Evolutionary conservation across 2,888 invertebrate genomes (phyloP).

Genomic region (Copidosoma aretas): DNA sequence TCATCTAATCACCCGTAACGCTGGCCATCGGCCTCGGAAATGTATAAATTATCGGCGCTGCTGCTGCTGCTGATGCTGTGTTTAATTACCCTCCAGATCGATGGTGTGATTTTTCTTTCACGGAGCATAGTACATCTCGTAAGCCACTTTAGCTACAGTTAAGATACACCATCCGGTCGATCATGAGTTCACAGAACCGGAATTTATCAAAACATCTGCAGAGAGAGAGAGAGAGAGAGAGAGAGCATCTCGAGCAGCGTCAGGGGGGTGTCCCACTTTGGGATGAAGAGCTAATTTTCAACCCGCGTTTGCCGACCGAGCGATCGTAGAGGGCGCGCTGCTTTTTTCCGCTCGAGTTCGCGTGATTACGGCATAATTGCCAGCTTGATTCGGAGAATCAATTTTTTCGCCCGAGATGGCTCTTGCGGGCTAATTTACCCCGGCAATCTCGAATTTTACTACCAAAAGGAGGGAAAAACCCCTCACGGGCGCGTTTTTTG

Average conservation of each 20-base stretch:
- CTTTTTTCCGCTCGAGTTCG: no score
- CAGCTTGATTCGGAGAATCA: slow-evolving; percentile 20
- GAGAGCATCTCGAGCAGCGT: no score
- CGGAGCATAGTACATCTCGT: no score
- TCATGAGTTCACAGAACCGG: no score
- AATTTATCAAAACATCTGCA: no score
- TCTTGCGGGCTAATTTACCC: slow-evolving; percentile 8
- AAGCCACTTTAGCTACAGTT: no score
- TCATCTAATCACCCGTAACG: slow-evolving; percentile 23
- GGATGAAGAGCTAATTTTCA: neutral
- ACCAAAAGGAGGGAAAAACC: neutral
- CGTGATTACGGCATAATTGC: no score
- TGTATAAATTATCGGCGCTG: slow-evolving; percentile 29
- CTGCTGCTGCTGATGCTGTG: no score
- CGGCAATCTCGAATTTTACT: slow-evolving; percentile 26
- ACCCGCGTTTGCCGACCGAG: neutral
- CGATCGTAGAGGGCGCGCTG: no score
- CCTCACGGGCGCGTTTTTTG: slow-evolving; percentile 38
- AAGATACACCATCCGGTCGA: no score
- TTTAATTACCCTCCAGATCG: slow-evolving; percentile 16
- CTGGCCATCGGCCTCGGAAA: slow-evolving; percentile 18
- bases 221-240: no score
- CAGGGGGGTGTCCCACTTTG: no score
- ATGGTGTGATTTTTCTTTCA: neutral
- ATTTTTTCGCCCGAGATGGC: neutral